Evolutionary conservation across 2,113 vertebrate species (phyloP).

Genomic region (Podarcis raffonei): DNA sequence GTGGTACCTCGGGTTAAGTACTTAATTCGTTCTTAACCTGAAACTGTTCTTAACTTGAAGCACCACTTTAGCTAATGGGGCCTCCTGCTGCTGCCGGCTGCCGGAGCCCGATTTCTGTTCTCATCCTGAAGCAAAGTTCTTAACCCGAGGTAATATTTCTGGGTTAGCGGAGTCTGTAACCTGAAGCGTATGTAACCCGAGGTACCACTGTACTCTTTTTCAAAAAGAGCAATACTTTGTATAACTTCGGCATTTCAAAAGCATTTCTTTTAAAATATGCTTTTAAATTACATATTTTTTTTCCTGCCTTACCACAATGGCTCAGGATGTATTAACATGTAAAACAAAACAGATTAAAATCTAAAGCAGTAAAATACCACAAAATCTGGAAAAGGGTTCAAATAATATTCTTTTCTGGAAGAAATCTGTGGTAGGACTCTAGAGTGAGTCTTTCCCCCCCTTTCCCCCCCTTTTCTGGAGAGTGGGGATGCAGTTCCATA

Average conservation of each 20-base stretch:
- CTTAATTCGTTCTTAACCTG: no score
- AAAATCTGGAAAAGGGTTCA: not conserved
- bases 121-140: no score
- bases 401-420: not conserved
- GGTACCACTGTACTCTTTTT: no score
- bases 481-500: not conserved
- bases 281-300: not conserved
- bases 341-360: not conserved
- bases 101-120: no score
- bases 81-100: no score
- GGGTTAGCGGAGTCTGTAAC: no score
- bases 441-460: not conserved
- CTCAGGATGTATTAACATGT: not conserved
- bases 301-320: not conserved
- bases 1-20: no score
- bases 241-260: slow-evolving; percentile 14
- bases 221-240: not conserved
- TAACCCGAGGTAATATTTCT: no score
- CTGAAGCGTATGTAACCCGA: no score
- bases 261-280: not conserved
- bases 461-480: no score
- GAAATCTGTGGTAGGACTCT: not conserved
- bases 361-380: not conserved
- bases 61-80: no score
- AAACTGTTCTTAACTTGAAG: no score